Evolutionary conservation across 1,140 invertebrate species (phyloP), one percentile per base, ranked within the genome.

Genomic region (Formica selysi): DNA sequence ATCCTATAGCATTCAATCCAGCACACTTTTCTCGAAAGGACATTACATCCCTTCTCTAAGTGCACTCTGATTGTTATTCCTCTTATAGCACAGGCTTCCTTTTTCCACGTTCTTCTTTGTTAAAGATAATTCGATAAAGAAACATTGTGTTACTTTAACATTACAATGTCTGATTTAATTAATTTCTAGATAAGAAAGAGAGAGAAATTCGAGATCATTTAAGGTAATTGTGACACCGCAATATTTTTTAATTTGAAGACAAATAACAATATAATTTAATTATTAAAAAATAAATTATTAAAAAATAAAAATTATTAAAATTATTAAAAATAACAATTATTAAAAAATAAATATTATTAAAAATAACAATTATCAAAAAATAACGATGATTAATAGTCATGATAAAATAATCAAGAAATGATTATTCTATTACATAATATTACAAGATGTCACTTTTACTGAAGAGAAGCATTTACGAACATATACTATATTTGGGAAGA

Each of bases 1-100:
- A 90, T 90, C 86, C 54, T 59, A 70, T 61, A 61, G 70, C 62
- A 71, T 74, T 85, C 86, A 51, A 87, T 87, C 62, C 32, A 26
- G 3, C 6, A 44, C 44, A 16, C 61, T 51, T 48, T 73, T 81
- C 76, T 48, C 36, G 68, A 86, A 80, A 87, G 64, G 61, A 67
- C 59, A 73, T 79, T 80, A 84, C 61, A 36, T 32, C 22, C 19
- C 67, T 71, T 32, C 57, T 81, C 41, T 44, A 51, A 51, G 32
- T 16, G 32, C 29, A 5, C 13, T 51, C 13, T 51, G 51, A 62
- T 76, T 38, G 48, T 4, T 73, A 32, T 61, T 26, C 41, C 22
- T 61, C 70, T 79, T 54, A 59, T 59, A 81, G 32, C 32, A 36
- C 36, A 36, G 36, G 19, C 26, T 36, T 44, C 16, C 16, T 62